Base-by-base conservation (phyloP, 2,113 vertebrate genomes). In the Eurypyga helias region DNA sequence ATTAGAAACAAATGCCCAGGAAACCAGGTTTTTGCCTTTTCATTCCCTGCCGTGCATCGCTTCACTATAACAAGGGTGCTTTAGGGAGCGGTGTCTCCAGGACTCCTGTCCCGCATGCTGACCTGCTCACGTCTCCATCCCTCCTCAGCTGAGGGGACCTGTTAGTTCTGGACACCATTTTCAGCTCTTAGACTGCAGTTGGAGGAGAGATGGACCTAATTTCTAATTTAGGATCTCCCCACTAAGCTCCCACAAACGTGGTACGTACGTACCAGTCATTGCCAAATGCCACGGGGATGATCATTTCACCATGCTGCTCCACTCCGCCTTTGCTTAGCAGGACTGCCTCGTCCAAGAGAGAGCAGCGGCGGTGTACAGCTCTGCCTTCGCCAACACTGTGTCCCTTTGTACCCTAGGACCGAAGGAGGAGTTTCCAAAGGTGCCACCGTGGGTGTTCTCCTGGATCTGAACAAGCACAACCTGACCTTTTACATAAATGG, bases 401-500 rank as follows among this genome's bases (percentile, higher is more conserved):
- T 75, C 60, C 23, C 46, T 90, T 95, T 78, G 15, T 73, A 48
- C 95, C 38, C 91, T 60, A 99, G 99, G 98, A 99, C 99, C 4
- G 99, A 99, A 98, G 99, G 99, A 3, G 99, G 99, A 58, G 99
- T 99, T 95, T 96, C 96, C 26, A 99, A 99, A 93, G 99, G 99
- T 41, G 98, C 99, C 14, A 99, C 98, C 0, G 98, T 99, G 41
- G 99, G 99, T 3, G 96, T 99, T 96, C 99, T 99, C 41, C 98
- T 99, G 98, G 99, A 99, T 88, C 98, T 99, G 91, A 99, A 97
- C 81, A 99, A 99, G 95, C 99, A 98, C 97, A 99, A 98, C 3
- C 95, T 99, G 96, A 99, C 99, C 21, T 99, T 99, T 98, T 99
- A 98, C 98, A 99, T 99, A 96, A 99, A 99, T 46, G 99, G 99